phyloP scores from a whole-genome alignment of 1,140 invertebrate species.

The Gryllus bimaculatus region DNA sequence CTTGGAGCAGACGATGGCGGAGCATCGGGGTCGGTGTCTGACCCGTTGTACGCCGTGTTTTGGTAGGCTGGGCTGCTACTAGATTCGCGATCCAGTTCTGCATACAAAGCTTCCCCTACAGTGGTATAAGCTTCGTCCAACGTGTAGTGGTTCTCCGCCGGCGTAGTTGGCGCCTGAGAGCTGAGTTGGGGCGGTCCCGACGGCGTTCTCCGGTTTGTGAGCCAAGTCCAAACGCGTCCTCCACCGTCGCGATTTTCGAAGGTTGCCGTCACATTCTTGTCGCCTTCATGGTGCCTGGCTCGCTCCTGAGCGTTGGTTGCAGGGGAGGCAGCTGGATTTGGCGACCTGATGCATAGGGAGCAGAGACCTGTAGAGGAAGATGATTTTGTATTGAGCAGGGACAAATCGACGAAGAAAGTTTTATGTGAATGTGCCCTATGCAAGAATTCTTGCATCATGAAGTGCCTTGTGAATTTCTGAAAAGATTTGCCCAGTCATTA shows the following conservation, averaged over 20 bases:
- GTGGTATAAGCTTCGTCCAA: conserved; percentile 52
- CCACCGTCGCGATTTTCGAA: conserved; percentile 16
- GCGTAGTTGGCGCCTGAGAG: conserved; percentile 34
- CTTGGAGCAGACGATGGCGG: conserved; percentile 53
- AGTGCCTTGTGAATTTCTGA: too few relatives aligned
- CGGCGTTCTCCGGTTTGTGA: conserved; percentile 41
- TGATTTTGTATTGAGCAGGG: background rate
- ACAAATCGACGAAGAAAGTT: too few relatives aligned
- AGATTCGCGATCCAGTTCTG: conserved; percentile 49
- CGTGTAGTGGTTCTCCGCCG: conserved; percentile 59
- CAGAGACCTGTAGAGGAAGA: conserved; percentile 17
- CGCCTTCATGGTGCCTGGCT: background rate
- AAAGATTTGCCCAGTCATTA: too few relatives aligned
- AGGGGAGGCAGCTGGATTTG: conserved; percentile 3
- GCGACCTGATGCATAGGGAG: conserved; percentile 19
- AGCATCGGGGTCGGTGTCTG: conserved; percentile 52
- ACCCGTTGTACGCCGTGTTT: conserved; percentile 56
- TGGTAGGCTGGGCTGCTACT: conserved; percentile 53
- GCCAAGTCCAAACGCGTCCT: conserved; percentile 50
- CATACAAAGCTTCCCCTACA: conserved; percentile 51
- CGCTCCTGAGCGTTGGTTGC: background rate
- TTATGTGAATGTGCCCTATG: too few relatives aligned
- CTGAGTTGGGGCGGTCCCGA: conserved; percentile 35
- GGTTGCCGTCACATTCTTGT: conserved; percentile 12
- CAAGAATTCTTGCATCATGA: too few relatives aligned